Percentiles rank a stretch among this genome's conserved stretches.
Evolutionary conservation across 2,888 invertebrate genomes (phyloP).

Genomic region (Blastobasis lacticolella): DNA sequence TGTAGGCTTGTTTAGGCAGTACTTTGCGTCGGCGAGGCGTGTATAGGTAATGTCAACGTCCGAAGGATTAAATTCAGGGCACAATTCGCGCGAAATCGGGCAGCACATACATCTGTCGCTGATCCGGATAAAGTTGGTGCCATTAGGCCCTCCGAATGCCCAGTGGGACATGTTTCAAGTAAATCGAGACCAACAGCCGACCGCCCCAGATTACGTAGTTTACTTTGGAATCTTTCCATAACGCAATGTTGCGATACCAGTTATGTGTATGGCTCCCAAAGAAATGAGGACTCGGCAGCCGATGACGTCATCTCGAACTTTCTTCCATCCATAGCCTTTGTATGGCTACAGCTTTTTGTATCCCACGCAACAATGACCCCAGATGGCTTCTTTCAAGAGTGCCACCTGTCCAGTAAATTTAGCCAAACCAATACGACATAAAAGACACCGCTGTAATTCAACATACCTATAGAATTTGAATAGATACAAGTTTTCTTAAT

Average conservation of each 20-base stretch:
- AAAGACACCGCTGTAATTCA: too few relatives aligned
- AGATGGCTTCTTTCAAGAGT: too few relatives aligned
- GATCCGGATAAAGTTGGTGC: conserved; percentile 27
- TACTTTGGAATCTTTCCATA: conserved; percentile 22
- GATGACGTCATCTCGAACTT: neutral
- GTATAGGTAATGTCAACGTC: too few relatives aligned
- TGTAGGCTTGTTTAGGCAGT: too few relatives aligned
- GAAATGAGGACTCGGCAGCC: conserved; percentile 4
- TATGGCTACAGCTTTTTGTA: too few relatives aligned
- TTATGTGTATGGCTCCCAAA: conserved; percentile 2
- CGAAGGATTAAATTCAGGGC: too few relatives aligned
- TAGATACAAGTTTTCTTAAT: too few relatives aligned
- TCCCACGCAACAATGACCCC: too few relatives aligned
- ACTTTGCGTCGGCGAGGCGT: too few relatives aligned
- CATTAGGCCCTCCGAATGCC: conserved; percentile 33
- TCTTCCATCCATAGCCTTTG: neutral
- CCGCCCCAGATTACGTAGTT: conserved; percentile 33
- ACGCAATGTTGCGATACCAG: conserved; percentile 6
- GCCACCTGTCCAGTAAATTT: too few relatives aligned
- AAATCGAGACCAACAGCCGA: conserved; percentile 36
- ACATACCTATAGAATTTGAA: too few relatives aligned
- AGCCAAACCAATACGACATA: too few relatives aligned
- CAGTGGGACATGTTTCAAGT: conserved; percentile 44
- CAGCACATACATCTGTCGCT: conserved; percentile 9
- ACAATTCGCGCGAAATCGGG: neutral